Percentiles rank a stretch among this genome's conserved stretches.
These are phyloP conservation scores for Neuroscelio doddi DNA, from an alignment of 2,888 invertebrate species.

Conservation along the genomic window DNA sequence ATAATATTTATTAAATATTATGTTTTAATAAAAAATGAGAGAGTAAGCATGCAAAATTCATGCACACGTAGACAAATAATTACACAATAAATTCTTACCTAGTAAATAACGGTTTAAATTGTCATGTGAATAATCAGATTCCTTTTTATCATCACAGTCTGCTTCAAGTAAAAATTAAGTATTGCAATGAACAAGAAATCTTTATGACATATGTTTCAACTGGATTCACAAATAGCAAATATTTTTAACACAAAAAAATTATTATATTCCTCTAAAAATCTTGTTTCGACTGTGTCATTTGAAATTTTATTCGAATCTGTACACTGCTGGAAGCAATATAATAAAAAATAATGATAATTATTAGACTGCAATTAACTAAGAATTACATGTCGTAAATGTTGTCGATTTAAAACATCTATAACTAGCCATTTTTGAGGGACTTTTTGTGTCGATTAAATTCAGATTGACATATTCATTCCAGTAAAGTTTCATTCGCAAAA, in stretches of 20 bases:
- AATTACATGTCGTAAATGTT: no score
- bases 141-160: background rate
- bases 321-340: constrained; percentile 60
- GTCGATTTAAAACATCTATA: no score
- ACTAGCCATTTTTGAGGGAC: no score
- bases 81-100: constrained; percentile 46
- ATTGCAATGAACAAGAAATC: background rate
- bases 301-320: constrained; percentile 61
- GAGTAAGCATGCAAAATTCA: background rate
- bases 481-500: no score
- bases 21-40: background rate
- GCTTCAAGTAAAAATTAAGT: background rate
- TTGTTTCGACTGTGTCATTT: constrained; percentile 49
- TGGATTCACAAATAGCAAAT: no score
- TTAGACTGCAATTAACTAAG: constrained; percentile 36
- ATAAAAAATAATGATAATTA: constrained; percentile 47
- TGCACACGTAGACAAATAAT: background rate
- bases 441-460: no score
- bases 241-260: no score
- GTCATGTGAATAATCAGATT: background rate
- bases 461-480: no score
- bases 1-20: background rate
- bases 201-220: background rate
- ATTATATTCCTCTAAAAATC: no score
- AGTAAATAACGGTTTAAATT: constrained; percentile 13